phyloP scores from a whole-genome alignment of 2,888 invertebrate genomes.

The Philereme vetulata region DNA sequence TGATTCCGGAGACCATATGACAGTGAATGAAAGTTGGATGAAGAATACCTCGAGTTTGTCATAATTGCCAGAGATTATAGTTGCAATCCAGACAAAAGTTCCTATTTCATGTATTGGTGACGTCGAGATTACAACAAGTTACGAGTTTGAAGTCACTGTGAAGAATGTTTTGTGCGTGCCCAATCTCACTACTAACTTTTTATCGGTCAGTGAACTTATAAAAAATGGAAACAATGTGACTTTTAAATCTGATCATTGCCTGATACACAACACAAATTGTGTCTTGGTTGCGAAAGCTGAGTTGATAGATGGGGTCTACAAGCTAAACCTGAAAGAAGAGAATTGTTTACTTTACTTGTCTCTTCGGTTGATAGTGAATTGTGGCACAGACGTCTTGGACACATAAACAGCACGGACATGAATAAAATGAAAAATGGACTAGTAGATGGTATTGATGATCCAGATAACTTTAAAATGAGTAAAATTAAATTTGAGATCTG shows the following conservation, averaged over 20 bases:
- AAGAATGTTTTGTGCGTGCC: conserved; percentile 38
- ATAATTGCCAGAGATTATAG: conserved; percentile 35
- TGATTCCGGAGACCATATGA: conserved; percentile 43
- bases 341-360: conserved; percentile 4
- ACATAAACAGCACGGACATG: conserved; percentile 34
- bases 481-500: too few relatives aligned
- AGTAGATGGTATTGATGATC: conserved; percentile 6
- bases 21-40: conserved; percentile 30
- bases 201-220: conserved; percentile 38
- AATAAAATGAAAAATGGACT: conserved; percentile 33
- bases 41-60: conserved; percentile 16
- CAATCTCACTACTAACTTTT: conserved; percentile 30
- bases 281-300: not conserved
- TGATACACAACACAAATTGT: not conserved
- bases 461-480: too few relatives aligned
- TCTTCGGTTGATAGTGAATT: not conserved
- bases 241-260: conserved; percentile 22
- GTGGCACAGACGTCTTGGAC: conserved; percentile 34
- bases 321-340: not conserved
- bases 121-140: conserved; percentile 14
- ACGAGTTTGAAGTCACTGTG: conserved; percentile 32
- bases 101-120: conserved; percentile 38
- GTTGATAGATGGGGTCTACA: not conserved
- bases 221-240: conserved; percentile 35
- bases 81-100: conserved; percentile 37